phyloP scores from a whole-genome alignment of 1,140 invertebrate genomes.

The Tribolium castaneum region DNA sequence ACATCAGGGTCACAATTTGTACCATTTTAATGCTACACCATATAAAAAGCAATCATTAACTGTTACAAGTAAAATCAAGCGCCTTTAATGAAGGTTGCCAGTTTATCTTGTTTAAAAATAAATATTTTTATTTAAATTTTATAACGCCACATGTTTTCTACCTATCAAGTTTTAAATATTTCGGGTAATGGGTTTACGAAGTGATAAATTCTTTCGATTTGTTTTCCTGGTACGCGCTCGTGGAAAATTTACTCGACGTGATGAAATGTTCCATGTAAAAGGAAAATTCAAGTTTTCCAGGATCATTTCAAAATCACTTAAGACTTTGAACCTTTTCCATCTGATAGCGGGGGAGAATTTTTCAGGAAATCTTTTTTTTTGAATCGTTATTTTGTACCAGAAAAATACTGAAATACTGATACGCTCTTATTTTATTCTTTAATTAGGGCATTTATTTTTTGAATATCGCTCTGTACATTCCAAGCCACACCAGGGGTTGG shows the following conservation, averaged over 20 bases:
- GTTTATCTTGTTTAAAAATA: slow-evolving; percentile 24
- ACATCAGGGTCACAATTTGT: slow-evolving; percentile 1
- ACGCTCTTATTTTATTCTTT: no score
- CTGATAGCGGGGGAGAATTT: no score
- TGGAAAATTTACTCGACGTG: neutral
- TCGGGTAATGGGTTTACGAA: neutral
- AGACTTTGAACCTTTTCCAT: no score
- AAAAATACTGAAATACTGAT: no score
- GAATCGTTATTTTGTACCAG: no score
- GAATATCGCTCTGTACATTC: no score
- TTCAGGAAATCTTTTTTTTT: no score
- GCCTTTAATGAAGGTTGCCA: slow-evolving; percentile 3
- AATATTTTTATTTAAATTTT: slow-evolving; percentile 22
- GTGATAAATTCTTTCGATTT: slow-evolving; percentile 8
- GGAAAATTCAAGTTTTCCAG: no score
- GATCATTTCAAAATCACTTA: no score
- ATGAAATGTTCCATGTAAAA: no score
- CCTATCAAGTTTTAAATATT: neutral
- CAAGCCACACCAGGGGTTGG: no score
- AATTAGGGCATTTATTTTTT: no score
- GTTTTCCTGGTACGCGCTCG: neutral
- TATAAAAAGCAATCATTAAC: neutral
- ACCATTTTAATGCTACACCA: slow-evolving; percentile 4
- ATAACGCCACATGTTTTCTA: slow-evolving; percentile 6
- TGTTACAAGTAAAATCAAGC: neutral